Conservation (phyloP, 2,113 vertebrate genomes). For the Varanus komodoensis region DNA sequence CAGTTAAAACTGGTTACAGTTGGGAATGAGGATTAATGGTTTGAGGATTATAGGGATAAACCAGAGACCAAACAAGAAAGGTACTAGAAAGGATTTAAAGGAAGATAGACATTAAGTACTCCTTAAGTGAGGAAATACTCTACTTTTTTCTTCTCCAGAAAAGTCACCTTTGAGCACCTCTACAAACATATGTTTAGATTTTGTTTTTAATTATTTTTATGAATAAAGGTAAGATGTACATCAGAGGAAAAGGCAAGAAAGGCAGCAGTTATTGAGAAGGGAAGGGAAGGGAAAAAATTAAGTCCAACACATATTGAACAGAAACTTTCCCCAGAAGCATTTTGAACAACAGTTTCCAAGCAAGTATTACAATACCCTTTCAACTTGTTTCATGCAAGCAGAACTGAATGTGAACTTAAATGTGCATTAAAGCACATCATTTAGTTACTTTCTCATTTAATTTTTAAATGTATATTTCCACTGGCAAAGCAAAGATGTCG, state of each 20-base stretch:
- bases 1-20: not conserved
- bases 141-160: not conserved
- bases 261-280: too few species aligned
- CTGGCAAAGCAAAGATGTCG: not conserved
- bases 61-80: not conserved
- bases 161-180: not conserved
- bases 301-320: not conserved
- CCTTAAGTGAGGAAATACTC: not conserved
- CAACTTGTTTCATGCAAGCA: not conserved
- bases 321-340: not conserved
- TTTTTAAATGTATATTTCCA: slow-evolving; percentile 36
- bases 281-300: not conserved
- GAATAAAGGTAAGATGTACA: not conserved
- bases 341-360: not conserved
- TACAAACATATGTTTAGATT: not conserved
- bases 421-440: not conserved
- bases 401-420: not conserved
- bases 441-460: not conserved
- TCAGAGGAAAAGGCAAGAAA: not conserved
- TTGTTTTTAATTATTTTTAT: not conserved
- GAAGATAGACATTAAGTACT: not conserved
- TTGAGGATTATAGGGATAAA: not conserved
- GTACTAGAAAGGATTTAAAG: not conserved
- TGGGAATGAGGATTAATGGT: not conserved
- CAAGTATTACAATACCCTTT: not conserved